These are phyloP conservation scores for Sympetrum striolatum DNA, from an alignment of 2,888 invertebrate species.

Conservation along the genomic window DNA sequence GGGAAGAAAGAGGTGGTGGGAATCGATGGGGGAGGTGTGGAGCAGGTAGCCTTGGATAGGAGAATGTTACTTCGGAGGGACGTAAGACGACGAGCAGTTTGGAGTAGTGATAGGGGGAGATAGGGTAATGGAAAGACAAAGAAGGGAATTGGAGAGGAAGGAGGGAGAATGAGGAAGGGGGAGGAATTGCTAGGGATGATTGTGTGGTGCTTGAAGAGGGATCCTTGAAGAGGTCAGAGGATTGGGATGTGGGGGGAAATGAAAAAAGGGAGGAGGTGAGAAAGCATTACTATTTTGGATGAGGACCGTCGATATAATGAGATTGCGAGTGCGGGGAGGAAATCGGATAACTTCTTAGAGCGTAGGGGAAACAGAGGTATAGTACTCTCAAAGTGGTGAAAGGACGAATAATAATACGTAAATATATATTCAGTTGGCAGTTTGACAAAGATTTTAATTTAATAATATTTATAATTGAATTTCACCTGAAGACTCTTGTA, in stretches of 20 bases:
- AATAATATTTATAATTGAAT: too few species aligned
- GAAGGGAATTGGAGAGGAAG: neutral
- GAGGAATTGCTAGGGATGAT: neutral
- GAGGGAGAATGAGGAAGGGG: neutral
- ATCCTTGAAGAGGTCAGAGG: too few species aligned
- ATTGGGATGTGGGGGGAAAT: neutral
- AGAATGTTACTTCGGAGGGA: too few species aligned
- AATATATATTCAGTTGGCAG: too few species aligned
- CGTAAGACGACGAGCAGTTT: too few species aligned
- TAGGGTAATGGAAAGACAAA: neutral
- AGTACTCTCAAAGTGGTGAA: too few species aligned
- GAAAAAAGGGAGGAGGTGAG: neutral
- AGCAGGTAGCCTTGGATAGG: neutral
- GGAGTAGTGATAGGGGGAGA: neutral
- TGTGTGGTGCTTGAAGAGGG: too few species aligned
- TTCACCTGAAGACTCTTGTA: too few species aligned
- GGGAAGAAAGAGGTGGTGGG: neutral
- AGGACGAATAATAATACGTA: too few species aligned
- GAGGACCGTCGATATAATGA: neutral
- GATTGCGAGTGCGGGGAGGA: neutral
- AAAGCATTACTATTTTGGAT: neutral
- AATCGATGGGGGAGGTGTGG: neutral
- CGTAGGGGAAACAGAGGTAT: too few species aligned
- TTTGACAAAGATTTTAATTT: too few species aligned
- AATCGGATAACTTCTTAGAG: too few species aligned